phyloP scores from a whole-genome alignment of 2,113 vertebrate genomes.

The Anseranas semipalmata region DNA sequence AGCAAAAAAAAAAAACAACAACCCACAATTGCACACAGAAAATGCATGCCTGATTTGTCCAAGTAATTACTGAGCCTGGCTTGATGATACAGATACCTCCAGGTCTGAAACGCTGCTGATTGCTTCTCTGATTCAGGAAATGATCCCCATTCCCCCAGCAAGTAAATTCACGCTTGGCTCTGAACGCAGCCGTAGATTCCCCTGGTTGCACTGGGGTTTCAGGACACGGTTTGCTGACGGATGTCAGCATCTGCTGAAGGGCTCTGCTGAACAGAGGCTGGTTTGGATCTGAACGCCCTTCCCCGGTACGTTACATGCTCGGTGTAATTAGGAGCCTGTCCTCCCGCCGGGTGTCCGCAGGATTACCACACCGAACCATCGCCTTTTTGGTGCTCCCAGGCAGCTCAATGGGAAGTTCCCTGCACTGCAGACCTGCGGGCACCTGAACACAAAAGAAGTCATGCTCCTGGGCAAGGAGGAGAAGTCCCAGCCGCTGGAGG shows the following conservation, averaged over 20 bases:
- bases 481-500: neutral
- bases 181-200: neutral
- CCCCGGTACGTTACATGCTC: accelerated
- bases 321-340: neutral
- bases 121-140: neutral
- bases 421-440: neutral
- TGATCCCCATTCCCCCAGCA: accelerated
- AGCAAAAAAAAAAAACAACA: neutral
- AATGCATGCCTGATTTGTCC: conserved; percentile 17
- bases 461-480: neutral
- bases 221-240: neutral
- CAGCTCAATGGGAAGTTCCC: neutral
- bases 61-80: neutral
- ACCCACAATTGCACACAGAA: neutral
- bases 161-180: accelerated
- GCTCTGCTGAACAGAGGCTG: neutral
- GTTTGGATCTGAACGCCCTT: neutral
- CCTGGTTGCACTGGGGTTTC: accelerated
- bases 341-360: neutral
- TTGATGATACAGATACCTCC: neutral
- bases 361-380: neutral
- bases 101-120: conserved; percentile 6
- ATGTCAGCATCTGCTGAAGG: accelerated
- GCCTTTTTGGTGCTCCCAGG: neutral
- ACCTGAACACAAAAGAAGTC: too few relatives aligned